Conservation (phyloP, 2,888 invertebrate genomes). For the Pharmacophagus antenor region DNA sequence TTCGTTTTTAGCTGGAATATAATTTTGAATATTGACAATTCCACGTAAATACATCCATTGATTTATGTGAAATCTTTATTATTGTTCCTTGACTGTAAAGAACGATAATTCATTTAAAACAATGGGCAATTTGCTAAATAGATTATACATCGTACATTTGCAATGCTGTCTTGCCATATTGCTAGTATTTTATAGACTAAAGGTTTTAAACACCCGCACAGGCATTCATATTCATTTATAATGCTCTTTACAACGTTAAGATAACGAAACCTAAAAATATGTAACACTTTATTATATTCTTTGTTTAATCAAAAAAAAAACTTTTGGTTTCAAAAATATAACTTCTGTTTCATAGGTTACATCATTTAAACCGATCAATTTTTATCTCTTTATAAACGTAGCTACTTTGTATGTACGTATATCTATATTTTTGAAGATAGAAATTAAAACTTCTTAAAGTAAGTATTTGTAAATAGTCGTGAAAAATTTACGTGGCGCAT, state of each 20-base stretch:
- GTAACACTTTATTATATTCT: conserved; percentile 15
- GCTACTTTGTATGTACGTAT: conserved; percentile 77
- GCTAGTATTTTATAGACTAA: conserved; percentile 70
- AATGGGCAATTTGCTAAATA: conserved; percentile 79
- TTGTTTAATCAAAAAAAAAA: conserved; percentile 43
- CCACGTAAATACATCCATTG: conserved; percentile 65
- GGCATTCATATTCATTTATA: conserved; percentile 30
- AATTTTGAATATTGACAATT: conserved; percentile 59
- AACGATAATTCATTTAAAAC: conserved; percentile 70
- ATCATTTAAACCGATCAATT: conserved; percentile 62
- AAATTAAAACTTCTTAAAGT: conserved; percentile 68
- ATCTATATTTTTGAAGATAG: conserved; percentile 77
- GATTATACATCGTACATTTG: conserved; percentile 77
- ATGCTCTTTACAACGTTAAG: conserved; percentile 8
- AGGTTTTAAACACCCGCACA: conserved; percentile 59
- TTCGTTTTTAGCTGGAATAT: conserved; percentile 60
- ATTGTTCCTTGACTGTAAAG: conserved; percentile 75
- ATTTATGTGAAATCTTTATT: conserved; percentile 72
- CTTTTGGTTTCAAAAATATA: background rate
- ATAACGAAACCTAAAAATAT: conserved; percentile 3
- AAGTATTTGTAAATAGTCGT: conserved; percentile 77
- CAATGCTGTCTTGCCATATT: conserved; percentile 79
- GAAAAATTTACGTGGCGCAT: conserved; percentile 78
- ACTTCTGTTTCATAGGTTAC: conserved; percentile 66
- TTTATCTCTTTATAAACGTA: conserved; percentile 67